phyloP scores from a whole-genome alignment of 2,797 vertebrate genomes.

The Clamator glandarius region DNA sequence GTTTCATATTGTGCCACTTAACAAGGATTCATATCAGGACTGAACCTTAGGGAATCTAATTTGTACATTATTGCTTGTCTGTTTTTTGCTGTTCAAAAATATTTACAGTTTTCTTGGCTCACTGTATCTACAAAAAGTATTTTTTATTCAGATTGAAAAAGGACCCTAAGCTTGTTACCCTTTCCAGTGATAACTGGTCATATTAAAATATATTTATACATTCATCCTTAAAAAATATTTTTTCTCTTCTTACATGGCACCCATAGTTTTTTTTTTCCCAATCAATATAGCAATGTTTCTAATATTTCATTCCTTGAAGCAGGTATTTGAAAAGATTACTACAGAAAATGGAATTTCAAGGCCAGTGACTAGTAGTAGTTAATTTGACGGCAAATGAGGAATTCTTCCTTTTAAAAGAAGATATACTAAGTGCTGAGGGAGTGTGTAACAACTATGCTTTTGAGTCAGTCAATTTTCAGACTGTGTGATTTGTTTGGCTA shows the following conservation, averaged over 20 bases:
- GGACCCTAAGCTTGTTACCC: neutral
- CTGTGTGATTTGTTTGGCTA: neutral
- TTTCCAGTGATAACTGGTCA: neutral
- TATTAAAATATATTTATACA: neutral
- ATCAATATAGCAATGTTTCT: neutral
- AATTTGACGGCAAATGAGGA: neutral
- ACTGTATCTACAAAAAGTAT: neutral
- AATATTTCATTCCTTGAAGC: neutral
- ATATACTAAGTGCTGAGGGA: neutral
- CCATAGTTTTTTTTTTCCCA: neutral
- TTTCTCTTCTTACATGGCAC: neutral
- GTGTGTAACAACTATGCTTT: neutral
- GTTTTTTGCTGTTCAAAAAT: slow-evolving; percentile 14
- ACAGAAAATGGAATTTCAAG: neutral
- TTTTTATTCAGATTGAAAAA: neutral
- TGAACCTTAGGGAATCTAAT: slow-evolving; percentile 45
- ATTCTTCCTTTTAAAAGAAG: neutral
- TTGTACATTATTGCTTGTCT: slow-evolving; percentile 23
- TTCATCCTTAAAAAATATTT: neutral
- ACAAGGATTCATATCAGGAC: neutral
- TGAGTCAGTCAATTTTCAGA: neutral
- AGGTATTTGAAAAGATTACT: neutral
- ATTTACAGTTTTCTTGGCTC: slow-evolving; percentile 26
- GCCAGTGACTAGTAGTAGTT: neutral
- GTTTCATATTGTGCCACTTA: slow-evolving; percentile 14